A percentile compares a stretch with the other conserved stretches of the same genome.
These are phyloP conservation scores for Mus spretus DNA, from an alignment of 2,797 vertebrate species.

Conservation along the genomic window DNA sequence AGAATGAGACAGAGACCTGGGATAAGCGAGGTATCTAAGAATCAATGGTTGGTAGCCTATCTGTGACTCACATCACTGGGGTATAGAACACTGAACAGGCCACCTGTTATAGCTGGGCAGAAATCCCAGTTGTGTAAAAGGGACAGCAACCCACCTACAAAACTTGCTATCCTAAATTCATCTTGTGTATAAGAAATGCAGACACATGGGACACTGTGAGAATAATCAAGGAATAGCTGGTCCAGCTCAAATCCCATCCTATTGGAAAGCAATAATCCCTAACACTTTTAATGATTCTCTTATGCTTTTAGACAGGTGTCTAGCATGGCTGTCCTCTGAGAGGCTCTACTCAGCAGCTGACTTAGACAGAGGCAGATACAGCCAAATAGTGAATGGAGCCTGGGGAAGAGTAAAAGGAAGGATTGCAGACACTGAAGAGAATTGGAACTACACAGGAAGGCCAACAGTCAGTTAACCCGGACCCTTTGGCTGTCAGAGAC, in stretches of 20 bases:
- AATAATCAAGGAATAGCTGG: background rate
- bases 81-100: too few species aligned
- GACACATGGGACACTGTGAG: background rate
- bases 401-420: background rate
- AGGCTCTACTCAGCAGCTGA: background rate
- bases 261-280: background rate
- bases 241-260: background rate
- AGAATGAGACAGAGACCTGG: too few species aligned
- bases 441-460: too few species aligned
- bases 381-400: background rate
- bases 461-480: too few species aligned
- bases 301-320: background rate
- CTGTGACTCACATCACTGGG: too few species aligned
- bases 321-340: background rate
- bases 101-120: too few species aligned
- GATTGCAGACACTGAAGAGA: background rate
- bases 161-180: background rate
- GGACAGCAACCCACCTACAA: background rate
- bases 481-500: too few species aligned
- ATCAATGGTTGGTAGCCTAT: accelerated
- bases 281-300: background rate
- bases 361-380: background rate
- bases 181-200: background rate
- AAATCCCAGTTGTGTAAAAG: too few species aligned
- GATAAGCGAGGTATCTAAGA: too few species aligned